These are phyloP conservation scores for Mesorhabditis belari DNA, from an alignment of 2,888 invertebrate species.

Conservation along the genomic window DNA sequence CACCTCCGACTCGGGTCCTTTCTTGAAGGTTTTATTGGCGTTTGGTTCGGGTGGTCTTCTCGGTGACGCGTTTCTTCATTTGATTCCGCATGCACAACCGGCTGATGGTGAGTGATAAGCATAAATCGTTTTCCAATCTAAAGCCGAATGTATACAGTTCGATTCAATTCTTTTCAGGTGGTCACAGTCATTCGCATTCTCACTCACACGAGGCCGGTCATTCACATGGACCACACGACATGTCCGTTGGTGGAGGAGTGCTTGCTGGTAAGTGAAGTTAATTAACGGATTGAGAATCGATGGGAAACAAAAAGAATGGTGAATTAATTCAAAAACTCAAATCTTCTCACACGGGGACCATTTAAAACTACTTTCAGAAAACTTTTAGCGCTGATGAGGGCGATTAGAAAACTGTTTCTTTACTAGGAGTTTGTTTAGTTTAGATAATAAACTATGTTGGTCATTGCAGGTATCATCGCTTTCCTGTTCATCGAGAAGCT, in stretches of 20 bases:
- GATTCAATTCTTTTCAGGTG: slow-evolving; percentile 57
- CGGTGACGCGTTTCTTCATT: slow-evolving; percentile 95
- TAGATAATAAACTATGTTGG: not conserved
- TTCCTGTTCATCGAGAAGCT: slow-evolving; percentile 70
- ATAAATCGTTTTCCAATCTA: slow-evolving; percentile 57
- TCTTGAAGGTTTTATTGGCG: slow-evolving; percentile 64
- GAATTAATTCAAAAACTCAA: no score
- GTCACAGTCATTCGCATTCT: slow-evolving; percentile 59
- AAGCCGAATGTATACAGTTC: not conserved
- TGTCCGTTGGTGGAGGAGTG: slow-evolving; percentile 87
- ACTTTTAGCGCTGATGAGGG: no score
- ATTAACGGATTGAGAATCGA: not conserved
- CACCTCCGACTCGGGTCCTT: slow-evolving; percentile 37
- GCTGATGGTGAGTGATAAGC: not conserved
- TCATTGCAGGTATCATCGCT: slow-evolving; percentile 41
- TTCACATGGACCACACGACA: slow-evolving; percentile 63
- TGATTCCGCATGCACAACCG: slow-evolving; percentile 88
- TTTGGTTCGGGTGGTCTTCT: slow-evolving; percentile 87
- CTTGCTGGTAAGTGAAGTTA: slow-evolving; percentile 65
- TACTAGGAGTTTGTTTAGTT: not conserved
- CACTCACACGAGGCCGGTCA: slow-evolving; percentile 38
- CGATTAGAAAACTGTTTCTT: no score
- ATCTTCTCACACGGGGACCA: no score
- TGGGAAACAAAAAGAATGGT: no score
- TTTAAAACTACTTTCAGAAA: no score